phyloP scores from a whole-genome alignment of 2,888 invertebrate species.

The Himalopsyche tibetana region DNA sequence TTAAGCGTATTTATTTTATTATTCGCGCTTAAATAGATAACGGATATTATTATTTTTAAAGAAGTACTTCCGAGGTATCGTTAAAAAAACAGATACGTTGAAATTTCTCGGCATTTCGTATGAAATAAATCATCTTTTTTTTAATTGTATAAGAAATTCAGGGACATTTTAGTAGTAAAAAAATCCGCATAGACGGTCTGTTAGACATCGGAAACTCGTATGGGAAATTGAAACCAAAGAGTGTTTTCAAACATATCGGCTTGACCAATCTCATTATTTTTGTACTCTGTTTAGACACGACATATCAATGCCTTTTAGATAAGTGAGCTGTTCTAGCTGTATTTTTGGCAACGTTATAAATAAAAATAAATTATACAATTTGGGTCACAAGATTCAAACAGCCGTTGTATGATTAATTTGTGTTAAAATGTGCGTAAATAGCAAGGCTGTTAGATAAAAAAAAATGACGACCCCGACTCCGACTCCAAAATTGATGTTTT shows the following conservation, averaged over 20 bases:
- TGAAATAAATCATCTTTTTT: conserved; percentile 15
- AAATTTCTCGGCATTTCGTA: background rate
- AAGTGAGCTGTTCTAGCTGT: background rate
- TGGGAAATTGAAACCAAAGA: conserved; percentile 33
- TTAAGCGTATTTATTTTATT: no score
- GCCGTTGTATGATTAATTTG: no score
- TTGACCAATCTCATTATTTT: conserved; percentile 28
- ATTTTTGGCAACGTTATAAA: background rate
- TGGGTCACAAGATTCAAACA: no score
- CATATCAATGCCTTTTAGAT: conserved; percentile 32
- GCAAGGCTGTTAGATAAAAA: no score
- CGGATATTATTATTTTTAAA: no score
- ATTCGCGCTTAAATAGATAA: no score
- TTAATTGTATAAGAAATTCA: conserved; percentile 15
- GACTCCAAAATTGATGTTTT: no score
- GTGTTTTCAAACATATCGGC: conserved; percentile 7
- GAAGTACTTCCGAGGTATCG: no score
- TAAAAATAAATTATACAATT: background rate
- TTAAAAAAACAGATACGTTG: background rate
- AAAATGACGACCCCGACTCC: no score
- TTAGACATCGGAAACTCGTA: background rate
- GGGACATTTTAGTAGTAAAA: conserved; percentile 14
- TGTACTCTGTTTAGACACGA: conserved; percentile 18
- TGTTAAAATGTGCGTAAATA: no score
- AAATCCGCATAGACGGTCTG: background rate